Evolutionary conservation across 2,113 vertebrate genomes (phyloP).

Genomic region (Chloropsis cyanopogon): DNA sequence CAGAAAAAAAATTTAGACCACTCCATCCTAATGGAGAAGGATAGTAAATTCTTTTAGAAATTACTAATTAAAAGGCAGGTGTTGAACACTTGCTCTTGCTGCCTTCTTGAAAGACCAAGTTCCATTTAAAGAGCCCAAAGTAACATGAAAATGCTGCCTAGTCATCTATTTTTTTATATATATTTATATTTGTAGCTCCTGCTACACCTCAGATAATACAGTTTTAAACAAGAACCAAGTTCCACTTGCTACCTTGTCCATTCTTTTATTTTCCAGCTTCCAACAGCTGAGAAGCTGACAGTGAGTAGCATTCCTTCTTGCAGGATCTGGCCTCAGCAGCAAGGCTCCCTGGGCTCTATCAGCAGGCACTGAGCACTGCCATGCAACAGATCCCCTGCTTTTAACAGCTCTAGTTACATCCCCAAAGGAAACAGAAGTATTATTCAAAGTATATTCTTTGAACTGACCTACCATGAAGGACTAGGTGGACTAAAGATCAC

Average conservation of each 20-base stretch:
- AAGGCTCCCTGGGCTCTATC: neutral
- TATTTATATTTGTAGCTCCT: neutral
- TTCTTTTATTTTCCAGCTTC: neutral
- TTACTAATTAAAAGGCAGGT: neutral
- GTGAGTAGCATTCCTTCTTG: neutral
- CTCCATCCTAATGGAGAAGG: neutral
- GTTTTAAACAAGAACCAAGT: neutral
- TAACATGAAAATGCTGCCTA: neutral
- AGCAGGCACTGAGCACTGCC: neutral
- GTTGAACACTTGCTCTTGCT: neutral
- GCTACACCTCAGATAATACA: neutral
- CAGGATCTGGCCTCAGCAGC: neutral
- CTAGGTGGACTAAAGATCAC: neutral
- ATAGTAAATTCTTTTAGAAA: neutral
- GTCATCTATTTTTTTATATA: neutral
- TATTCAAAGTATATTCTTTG: fast-evolving
- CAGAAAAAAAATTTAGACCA: neutral
- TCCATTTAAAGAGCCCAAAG: neutral
- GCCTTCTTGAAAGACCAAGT: neutral
- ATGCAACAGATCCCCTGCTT: neutral
- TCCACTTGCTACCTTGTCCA: neutral
- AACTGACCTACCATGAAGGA: neutral
- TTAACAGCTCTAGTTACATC: neutral
- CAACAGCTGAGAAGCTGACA: neutral
- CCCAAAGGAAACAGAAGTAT: neutral